These are phyloP conservation scores for Tringa solitaria DNA, from an alignment of 2,113 vertebrate genomes.

Conservation along the genomic window DNA sequence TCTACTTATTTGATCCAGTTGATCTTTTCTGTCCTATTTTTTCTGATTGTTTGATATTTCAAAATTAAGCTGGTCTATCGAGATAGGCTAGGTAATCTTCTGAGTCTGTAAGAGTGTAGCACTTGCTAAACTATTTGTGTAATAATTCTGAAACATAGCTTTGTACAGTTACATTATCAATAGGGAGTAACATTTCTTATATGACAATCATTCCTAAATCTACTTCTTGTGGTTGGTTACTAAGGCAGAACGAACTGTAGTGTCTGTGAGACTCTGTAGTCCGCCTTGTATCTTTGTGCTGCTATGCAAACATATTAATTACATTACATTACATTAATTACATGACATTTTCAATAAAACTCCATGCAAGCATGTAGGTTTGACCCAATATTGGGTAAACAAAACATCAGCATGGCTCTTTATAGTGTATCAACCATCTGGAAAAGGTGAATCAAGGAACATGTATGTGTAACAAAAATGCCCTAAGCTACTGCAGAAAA, in stretches of 20 bases:
- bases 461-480: neutral
- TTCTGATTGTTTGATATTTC: neutral
- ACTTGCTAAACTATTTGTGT: neutral
- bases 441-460: neutral
- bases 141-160: neutral
- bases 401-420: neutral
- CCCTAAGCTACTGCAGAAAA: neutral
- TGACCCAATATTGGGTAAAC: neutral
- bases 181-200: neutral
- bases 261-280: neutral
- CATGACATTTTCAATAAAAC: neutral
- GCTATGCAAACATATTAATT: neutral
- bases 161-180: neutral
- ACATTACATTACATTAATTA: neutral
- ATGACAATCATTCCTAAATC: neutral
- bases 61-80: neutral
- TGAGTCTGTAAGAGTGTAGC: neutral
- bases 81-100: neutral
- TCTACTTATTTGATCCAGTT: neutral
- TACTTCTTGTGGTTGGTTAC: neutral
- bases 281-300: neutral
- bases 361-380: neutral
- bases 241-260: neutral
- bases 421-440: neutral
- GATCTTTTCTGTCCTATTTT: neutral